Conservation (phyloP, 1,140 invertebrate genomes). For the Drosophila willistoni region DNA sequence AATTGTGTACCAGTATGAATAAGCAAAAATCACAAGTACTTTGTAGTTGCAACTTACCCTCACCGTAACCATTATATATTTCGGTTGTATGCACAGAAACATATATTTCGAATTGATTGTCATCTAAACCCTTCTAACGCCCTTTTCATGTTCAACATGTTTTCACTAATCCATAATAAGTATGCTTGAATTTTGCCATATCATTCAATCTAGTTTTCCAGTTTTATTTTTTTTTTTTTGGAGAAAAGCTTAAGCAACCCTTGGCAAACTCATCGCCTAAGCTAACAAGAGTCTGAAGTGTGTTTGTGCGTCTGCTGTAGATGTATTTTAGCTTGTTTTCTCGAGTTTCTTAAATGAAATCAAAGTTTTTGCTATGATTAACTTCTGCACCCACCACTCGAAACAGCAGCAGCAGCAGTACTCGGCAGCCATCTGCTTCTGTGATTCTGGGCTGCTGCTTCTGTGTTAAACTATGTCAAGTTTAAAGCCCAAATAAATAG, state of each 20-base stretch:
- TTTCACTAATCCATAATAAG: neutral
- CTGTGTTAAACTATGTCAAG: slow-evolving; percentile 57
- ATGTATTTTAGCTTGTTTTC: slow-evolving; percentile 59
- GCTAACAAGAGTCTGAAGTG: slow-evolving; percentile 55
- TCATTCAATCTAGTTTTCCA: slow-evolving; percentile 4
- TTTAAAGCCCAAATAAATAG: slow-evolving; percentile 52
- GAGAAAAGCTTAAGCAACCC: slow-evolving; percentile 44
- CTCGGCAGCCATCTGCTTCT: slow-evolving; percentile 3
- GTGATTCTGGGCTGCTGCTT: neutral
- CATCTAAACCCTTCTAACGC: slow-evolving; percentile 1
- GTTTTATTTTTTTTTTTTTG: neutral
- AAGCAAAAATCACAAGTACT: too few relatives aligned
- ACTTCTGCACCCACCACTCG: slow-evolving; percentile 36
- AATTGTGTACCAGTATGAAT: too few relatives aligned
- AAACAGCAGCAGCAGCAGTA: neutral
- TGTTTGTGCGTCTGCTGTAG: slow-evolving; percentile 39
- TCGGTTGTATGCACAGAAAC: neutral
- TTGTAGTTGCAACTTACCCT: neutral
- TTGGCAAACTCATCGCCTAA: slow-evolving; percentile 55
- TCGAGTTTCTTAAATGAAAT: slow-evolving; percentile 63
- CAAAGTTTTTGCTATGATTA: slow-evolving; percentile 65
- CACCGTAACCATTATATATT: neutral
- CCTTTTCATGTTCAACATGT: slow-evolving; percentile 2
- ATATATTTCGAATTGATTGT: neutral
- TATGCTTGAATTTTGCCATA: neutral